Evolutionary conservation across 2,113 vertebrate species (phyloP), one percentile per base, ranked within the genome.

Genomic region (Cercocebus atys): DNA sequence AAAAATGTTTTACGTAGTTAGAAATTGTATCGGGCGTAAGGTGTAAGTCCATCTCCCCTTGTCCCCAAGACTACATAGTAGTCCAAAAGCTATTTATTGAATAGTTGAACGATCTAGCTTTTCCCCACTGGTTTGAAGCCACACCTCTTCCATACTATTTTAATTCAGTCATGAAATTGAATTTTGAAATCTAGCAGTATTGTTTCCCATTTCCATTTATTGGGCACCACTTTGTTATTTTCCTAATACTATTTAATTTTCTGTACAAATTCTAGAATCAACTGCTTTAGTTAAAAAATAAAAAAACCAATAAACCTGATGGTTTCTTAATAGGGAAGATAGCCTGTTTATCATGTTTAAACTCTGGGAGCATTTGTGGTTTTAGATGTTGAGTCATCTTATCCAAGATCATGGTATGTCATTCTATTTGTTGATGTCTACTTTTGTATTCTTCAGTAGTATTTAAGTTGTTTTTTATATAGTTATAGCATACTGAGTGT

Each of bases 331-430:
- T 89, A 91, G 8, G 43, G n/a, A 75, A 45, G 32, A 25, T 72
- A 76, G 38, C 5, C 40, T 93, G 25, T 88, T 73, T 61, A 22
- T 2, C 55, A 64, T 92, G 23, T 87, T n/a, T 85, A 96, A 97
- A 81, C 10, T 75, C 45, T 68, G 38, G 40, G 35, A 66, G 5
- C 18, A 45, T 86, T 75, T 89, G 25, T 88, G 8, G 40, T 90
- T 94, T 95, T 85, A 88, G 50, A 27, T 70, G 17, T 91, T 57
- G 23, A 55, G 38, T 88, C 50, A 32, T 90, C 76, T 55, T 96
- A 59, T 87, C 23, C 27, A 61, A 35, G 45, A 57, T 32, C 43
- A 40, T 64, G 43, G 2, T 61, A 18, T 45, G 11, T 64, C 14
- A 5, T 85, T 59, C 22, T 66, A 27, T 72, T 61, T 45, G 17